Conservation (phyloP, 53 echinoderm and acorn worm genomes). For the Stichopus horrens region DNA sequence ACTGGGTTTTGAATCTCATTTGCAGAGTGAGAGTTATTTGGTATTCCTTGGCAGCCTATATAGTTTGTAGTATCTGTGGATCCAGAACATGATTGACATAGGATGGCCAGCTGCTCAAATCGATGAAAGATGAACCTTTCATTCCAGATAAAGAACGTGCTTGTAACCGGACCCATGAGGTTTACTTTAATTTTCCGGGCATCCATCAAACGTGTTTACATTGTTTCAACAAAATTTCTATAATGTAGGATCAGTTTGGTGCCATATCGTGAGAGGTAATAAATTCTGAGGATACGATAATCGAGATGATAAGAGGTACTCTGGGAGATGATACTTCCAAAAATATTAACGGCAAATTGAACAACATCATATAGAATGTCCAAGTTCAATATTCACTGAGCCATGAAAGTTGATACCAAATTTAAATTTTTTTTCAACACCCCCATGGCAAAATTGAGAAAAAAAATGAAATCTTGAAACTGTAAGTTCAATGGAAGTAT, state of each 20-base stretch:
- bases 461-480: too few relatives aligned
- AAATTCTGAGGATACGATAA: not conserved
- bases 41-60: not conserved
- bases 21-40: not conserved
- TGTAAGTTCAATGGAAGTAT: too few relatives aligned
- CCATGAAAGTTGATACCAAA: not conserved
- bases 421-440: not conserved
- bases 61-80: not conserved
- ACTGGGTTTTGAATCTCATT: not conserved
- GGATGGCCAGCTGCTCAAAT: constrained; percentile 19
- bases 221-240: not conserved
- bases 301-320: too few relatives aligned
- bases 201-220: constrained; percentile 39
- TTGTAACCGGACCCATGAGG: constrained; percentile 5
- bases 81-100: not conserved
- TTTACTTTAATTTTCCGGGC: not conserved
- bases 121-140: not conserved
- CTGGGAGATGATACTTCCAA: not conserved
- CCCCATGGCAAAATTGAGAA: not conserved
- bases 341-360: not conserved
- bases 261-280: not conserved
- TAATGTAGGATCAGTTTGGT: not conserved
- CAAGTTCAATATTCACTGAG: not conserved
- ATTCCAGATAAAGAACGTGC: not conserved
- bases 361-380: not conserved